A percentile compares a stretch with the other conserved stretches of the same genome.
phyloP scores from a whole-genome alignment of 2,888 invertebrate genomes.

The Thyatira batis region DNA sequence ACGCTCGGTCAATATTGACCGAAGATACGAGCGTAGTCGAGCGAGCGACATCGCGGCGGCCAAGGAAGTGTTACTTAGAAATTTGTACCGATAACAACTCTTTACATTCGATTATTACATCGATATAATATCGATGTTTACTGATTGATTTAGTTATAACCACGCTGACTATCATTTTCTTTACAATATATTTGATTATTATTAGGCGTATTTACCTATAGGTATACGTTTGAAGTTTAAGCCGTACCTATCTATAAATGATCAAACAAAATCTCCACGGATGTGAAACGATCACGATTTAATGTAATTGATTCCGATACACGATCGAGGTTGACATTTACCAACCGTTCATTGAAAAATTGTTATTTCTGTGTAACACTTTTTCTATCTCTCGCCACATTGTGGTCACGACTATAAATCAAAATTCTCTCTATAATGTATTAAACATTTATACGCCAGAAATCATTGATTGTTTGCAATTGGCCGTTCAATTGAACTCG shows the following conservation, averaged over 20 bases:
- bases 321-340: background rate
- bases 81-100: slow-evolving; percentile 67
- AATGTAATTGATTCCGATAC: background rate
- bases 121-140: slow-evolving; percentile 19
- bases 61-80: slow-evolving; percentile 73
- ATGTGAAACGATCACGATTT: background rate
- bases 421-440: slow-evolving; percentile 37
- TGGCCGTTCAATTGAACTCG: slow-evolving; percentile 29
- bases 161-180: background rate
- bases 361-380: slow-evolving; percentile 1
- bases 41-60: slow-evolving; percentile 38
- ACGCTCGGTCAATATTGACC: slow-evolving; percentile 75
- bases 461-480: slow-evolving; percentile 48
- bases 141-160: slow-evolving; percentile 9
- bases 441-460: slow-evolving; percentile 51
- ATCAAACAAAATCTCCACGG: background rate
- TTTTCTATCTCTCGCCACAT: background rate
- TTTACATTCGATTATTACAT: slow-evolving; percentile 50
- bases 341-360: background rate
- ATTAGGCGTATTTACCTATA: background rate
- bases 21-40: slow-evolving; percentile 52
- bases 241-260: background rate
- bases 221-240: background rate
- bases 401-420: slow-evolving; percentile 31
- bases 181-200: background rate